A percentile compares a stretch with the other conserved stretches of the same genome.
Conservation (phyloP, 2,797 vertebrate genomes). For the Liasis olivaceus region DNA sequence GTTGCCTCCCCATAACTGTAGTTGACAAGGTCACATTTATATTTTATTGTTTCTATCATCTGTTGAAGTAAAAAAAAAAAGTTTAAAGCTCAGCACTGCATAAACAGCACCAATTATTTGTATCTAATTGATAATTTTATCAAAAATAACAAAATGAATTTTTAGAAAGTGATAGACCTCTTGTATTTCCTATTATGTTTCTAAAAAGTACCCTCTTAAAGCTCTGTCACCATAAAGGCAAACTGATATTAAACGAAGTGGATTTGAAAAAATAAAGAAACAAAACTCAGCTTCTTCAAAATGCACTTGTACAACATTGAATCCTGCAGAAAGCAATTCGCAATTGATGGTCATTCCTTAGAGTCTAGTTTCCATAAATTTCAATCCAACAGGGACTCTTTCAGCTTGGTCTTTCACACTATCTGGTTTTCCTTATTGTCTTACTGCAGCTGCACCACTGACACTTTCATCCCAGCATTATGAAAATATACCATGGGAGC, state of each 20-base stretch:
- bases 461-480: neutral
- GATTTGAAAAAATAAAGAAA: neutral
- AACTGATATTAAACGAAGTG: neutral
- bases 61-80: slow-evolving; percentile 66
- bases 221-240: neutral
- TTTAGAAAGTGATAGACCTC: neutral
- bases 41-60: slow-evolving; percentile 99
- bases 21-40: slow-evolving; percentile 98
- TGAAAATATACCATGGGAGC: neutral
- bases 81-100: neutral
- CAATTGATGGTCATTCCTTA: neutral
- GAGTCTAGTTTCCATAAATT: neutral
- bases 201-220: neutral
- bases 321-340: neutral
- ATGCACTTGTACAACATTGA: neutral
- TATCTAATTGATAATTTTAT: neutral
- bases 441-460: neutral
- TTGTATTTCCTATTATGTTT: neutral
- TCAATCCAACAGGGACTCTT: neutral
- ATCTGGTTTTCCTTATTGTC: neutral
- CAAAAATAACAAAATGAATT: neutral
- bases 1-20: slow-evolving; percentile 99
- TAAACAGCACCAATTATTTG: neutral
- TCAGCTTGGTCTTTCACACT: neutral
- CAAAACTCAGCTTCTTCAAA: neutral